Conservation (phyloP, 2,113 vertebrate species). For the Gobio gobio region DNA sequence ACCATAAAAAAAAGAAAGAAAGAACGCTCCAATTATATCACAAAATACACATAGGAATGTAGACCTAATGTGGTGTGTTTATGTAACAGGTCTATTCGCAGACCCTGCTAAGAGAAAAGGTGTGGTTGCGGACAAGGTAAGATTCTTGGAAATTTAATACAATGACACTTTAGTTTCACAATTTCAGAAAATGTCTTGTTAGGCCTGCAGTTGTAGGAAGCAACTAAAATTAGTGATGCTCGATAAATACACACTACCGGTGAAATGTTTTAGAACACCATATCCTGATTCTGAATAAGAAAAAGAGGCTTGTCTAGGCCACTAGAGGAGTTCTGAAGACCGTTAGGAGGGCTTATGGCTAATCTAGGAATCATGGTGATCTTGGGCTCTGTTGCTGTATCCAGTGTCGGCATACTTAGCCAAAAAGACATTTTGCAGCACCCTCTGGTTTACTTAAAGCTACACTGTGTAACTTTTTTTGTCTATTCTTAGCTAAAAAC, state of each 20-base stretch:
- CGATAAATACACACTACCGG: neutral
- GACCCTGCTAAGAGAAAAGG: conserved; percentile 87
- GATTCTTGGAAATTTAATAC: conserved; percentile 7
- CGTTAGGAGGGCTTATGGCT: neutral
- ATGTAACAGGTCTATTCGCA: conserved; percentile 83
- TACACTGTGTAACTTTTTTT: too few relatives aligned
- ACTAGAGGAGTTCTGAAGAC: neutral
- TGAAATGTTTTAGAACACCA: neutral
- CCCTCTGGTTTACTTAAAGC: neutral
- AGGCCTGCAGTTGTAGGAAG: neutral
- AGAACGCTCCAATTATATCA: neutral
- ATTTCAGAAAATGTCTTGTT: neutral
- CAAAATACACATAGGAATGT: neutral
- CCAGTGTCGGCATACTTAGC: neutral
- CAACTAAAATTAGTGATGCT: neutral
- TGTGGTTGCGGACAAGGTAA: conserved; percentile 89
- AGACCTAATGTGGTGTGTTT: neutral
- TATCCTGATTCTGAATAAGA: neutral
- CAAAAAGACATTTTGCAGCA: neutral
- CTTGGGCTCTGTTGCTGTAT: neutral
- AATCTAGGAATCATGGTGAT: neutral
- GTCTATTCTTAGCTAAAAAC: too few relatives aligned
- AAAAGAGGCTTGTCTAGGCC: neutral
- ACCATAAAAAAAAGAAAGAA: neutral
- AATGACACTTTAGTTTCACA: neutral